Evolutionary conservation across 2,888 invertebrate genomes (phyloP).

Genomic region (Drosophila vallismaia): DNA sequence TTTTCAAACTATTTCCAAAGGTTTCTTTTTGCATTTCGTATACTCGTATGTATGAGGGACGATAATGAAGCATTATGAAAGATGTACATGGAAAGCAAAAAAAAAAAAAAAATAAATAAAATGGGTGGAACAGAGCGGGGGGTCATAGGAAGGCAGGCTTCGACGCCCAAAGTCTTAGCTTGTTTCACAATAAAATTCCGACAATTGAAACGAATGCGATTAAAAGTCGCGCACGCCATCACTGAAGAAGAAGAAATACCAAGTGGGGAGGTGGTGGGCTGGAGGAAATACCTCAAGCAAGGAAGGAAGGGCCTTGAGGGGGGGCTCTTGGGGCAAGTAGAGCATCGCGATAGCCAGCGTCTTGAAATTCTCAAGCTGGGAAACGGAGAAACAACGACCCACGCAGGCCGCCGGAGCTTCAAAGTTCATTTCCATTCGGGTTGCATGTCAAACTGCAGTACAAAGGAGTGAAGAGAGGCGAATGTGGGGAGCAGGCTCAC

Average conservation of each 20-base stretch:
- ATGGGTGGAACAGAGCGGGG: conserved; percentile 8
- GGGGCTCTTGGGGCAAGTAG: conserved; percentile 57
- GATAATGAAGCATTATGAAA: conserved; percentile 53
- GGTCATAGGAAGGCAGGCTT: conserved; percentile 38
- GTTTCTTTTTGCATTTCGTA: conserved; percentile 39
- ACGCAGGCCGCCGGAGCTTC: conserved; percentile 56
- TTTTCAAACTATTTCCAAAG: conserved; percentile 29
- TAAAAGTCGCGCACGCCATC: conserved; percentile 73
- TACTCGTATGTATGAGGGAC: conserved; percentile 23
- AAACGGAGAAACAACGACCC: conserved; percentile 50
- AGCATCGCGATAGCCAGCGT: conserved; percentile 70
- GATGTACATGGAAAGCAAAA: conserved; percentile 34
- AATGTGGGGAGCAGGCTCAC: conserved; percentile 26
- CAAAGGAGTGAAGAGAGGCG: background rate
- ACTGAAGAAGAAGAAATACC: conserved; percentile 11
- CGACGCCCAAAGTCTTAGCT: conserved; percentile 64
- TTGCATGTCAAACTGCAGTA: conserved; percentile 63
- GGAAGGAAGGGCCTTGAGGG: background rate
- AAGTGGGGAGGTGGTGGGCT: background rate
- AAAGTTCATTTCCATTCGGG: conserved; percentile 75
- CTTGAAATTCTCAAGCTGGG: conserved; percentile 35
- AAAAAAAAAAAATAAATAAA: too few relatives aligned
- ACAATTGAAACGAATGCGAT: conserved; percentile 80
- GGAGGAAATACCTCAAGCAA: background rate
- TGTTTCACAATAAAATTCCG: conserved; percentile 77